Base-by-base conservation (phyloP, 2,113 vertebrate genomes). In the Sminthopsis crassicaudata region DNA sequence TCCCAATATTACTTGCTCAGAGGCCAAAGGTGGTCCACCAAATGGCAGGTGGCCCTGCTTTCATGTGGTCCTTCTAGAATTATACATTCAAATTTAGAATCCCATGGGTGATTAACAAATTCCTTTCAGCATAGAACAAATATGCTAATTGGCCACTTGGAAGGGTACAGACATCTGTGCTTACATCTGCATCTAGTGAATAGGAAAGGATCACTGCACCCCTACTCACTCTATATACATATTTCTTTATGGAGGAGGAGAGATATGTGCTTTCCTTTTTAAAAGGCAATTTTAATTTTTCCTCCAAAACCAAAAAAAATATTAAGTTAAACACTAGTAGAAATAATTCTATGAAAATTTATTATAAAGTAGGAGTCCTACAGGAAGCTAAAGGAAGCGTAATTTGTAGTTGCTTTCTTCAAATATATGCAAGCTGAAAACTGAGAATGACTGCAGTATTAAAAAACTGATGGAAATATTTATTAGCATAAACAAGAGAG, bases 301-400 rank as follows among this genome's bases (percentile, higher is more conserved):
- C 67, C 67, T 84, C 67, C n/a, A 24, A 48, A 46, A 0, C 10
- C 57, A 50, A 36, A 50, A 7, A 91, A 36, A 90, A 60, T 0
- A 25, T 14, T 5, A 90, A 26, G 51, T 16, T 46, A 42, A 84
- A n/a, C 52, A 91, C 36, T 3, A 53, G 54, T 57, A 90, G 89
- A 25, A 53, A 92, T 50, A 53, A 57, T 30, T 53, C 92, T 2
- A 9, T 48, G 53, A 92, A 90, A 48, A 51, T 10, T 25, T 36
- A 42, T 92, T 54, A 14, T 36, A 91, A 57, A 92, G 90, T 50
- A 52, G 52, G 10, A 26, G 27, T 42, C 25, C 54, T 92, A 14
- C 93, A 46, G 46, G 46, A 95, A 94, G 97, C 57, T 46, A 95
- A 94, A 48, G 94, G 94, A 90, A 93, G 88, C 26, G 36, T 60